Evolutionary conservation across 2,888 invertebrate genomes (phyloP), one percentile per base, ranked within the genome.

Genomic region (Drosophila borborema): DNA sequence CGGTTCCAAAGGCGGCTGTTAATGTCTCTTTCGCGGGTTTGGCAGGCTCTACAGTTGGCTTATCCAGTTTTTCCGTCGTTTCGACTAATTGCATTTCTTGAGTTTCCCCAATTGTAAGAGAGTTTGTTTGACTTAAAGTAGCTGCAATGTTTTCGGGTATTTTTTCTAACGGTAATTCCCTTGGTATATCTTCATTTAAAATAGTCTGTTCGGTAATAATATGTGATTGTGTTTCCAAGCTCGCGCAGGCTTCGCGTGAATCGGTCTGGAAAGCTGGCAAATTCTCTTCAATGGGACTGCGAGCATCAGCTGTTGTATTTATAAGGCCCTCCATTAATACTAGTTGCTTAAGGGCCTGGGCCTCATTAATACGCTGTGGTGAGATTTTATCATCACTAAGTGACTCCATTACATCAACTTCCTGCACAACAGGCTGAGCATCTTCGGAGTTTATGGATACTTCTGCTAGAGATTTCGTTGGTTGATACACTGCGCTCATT

Each of bases 221-320:
- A 53, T 96, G 95, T 73, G 95, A 94, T 82, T 95, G 94, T 85
- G 95, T 95, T 66, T 94, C 94, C 45, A 96, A 91, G 68, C 94
- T 94, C 9, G 96, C 79, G 53, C 93, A 94, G 3, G 96, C 96
- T 51, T 90, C 94, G 84, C 95, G 95, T 54, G 92, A 92, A 61
- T 94, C 93, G 16, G 93, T 85, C 40, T 72, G 61, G 6, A 81
- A 81, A 9, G 7, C 62, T n/a, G 94, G 90, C 10, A 91, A 82
- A 28, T 95, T 93, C 58, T 95, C 94, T 3, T 94, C 92, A 92
- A 96, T 95, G 60, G 96, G 95, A 64, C 95, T 94, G 89, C 96
- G 95, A 20, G 95, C 92, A 82, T 96, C 96, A 5, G 95, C 94
- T 34, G 95, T 93, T 59, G 94, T 95, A 55, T 95, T 94, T 36